Conservation (phyloP, 2,888 invertebrate genomes). For the Polietes domitor region DNA sequence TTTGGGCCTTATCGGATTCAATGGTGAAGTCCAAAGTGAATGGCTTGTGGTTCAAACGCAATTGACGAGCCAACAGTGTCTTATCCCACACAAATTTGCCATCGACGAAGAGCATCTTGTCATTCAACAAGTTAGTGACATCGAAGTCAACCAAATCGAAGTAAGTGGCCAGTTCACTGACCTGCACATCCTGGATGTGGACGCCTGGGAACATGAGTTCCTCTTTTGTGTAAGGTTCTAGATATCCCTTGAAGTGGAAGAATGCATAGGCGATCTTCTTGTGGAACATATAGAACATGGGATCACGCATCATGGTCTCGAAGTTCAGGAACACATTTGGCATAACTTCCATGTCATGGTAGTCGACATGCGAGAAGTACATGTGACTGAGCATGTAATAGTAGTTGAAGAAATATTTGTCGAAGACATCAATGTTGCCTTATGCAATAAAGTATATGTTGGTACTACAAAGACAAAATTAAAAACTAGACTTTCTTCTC, state of each 20-base stretch:
- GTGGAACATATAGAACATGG: slow-evolving; percentile 86
- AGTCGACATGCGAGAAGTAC: slow-evolving; percentile 68
- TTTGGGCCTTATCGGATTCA: slow-evolving; percentile 82
- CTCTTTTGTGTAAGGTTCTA: slow-evolving; percentile 84
- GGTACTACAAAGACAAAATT: too few relatives aligned
- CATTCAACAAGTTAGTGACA: slow-evolving; percentile 78
- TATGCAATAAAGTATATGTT: too few relatives aligned
- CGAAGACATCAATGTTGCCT: slow-evolving; percentile 80
- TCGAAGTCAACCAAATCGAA: slow-evolving; percentile 85
- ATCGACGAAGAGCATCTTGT: slow-evolving; percentile 70
- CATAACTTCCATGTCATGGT: slow-evolving; percentile 73
- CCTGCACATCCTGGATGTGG: slow-evolving; percentile 83
- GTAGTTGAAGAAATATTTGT: slow-evolving; percentile 71
- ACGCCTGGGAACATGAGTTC: slow-evolving; percentile 84
- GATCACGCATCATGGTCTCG: slow-evolving; percentile 86
- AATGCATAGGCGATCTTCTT: slow-evolving; percentile 84
- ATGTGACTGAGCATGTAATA: slow-evolving; percentile 68
- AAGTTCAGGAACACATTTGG: slow-evolving; percentile 85
- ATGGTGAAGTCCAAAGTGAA: slow-evolving; percentile 84
- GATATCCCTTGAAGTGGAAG: slow-evolving; percentile 82
- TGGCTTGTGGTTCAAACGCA: slow-evolving; percentile 86
- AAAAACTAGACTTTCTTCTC: too few relatives aligned
- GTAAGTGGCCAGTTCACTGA: slow-evolving; percentile 86
- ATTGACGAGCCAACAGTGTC: slow-evolving; percentile 83
- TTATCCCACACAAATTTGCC: slow-evolving; percentile 77